Evolutionary conservation across 2,888 invertebrate genomes (phyloP).

Genomic region (Standfussiana lucernea): DNA sequence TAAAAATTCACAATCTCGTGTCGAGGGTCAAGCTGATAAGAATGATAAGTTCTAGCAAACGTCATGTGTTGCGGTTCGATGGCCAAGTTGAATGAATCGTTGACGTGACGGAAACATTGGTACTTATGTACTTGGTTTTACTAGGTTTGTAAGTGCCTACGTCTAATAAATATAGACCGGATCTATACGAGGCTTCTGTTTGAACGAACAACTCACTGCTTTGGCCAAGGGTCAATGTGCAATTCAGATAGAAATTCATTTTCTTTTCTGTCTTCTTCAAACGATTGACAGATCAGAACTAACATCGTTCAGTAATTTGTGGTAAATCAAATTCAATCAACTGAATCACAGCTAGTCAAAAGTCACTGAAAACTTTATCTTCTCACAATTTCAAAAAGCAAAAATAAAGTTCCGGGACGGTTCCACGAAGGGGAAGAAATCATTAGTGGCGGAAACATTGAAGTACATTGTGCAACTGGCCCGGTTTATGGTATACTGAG

Average conservation of each 20-base stretch:
- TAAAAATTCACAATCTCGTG: slow-evolving; percentile 61
- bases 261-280: background rate
- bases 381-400: background rate
- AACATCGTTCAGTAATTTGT: background rate
- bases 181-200: background rate
- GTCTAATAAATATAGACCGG: background rate
- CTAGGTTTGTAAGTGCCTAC: slow-evolving; percentile 2
- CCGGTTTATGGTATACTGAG: slow-evolving; percentile 9
- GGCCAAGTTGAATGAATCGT: slow-evolving; percentile 64
- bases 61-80: slow-evolving; percentile 69
- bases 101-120: slow-evolving; percentile 36
- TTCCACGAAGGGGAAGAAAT: slow-evolving; percentile 18
- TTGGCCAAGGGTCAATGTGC: background rate
- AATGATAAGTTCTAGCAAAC: slow-evolving; percentile 52
- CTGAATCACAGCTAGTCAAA: background rate
- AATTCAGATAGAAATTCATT: background rate
- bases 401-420: background rate
- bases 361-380: background rate
- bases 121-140: slow-evolving; percentile 2
- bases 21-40: slow-evolving; percentile 62
- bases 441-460: slow-evolving; percentile 23
- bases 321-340: background rate
- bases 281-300: background rate
- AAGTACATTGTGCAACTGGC: slow-evolving; percentile 20
- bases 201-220: background rate